A percentile compares a stretch with the other conserved stretches of the same genome.
Evolutionary conservation across 2,113 vertebrate genomes (phyloP).

Genomic region (Merops nubicus): DNA sequence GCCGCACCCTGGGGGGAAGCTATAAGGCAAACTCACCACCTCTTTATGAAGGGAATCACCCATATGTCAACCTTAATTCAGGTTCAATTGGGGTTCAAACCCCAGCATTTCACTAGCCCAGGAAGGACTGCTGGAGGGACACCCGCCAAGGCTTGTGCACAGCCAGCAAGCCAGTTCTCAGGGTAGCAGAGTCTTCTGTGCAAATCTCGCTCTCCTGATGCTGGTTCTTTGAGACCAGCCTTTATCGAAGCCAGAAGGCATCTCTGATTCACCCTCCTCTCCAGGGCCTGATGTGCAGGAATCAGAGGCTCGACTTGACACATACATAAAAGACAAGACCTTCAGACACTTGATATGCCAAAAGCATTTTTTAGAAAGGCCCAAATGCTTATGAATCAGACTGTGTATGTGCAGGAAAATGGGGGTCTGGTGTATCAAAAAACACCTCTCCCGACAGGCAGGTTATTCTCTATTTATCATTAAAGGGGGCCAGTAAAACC

Average conservation of each 20-base stretch:
- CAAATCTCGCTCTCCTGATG: not conserved
- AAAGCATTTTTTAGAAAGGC: not conserved
- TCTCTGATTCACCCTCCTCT: not conserved
- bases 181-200: not conserved
- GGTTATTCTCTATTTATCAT: not conserved
- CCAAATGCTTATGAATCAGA: not conserved
- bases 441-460: not conserved
- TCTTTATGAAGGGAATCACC: too few relatives aligned
- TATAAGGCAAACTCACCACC: too few relatives aligned
- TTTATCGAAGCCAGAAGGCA: not conserved
- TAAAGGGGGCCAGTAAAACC: not conserved
- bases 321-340: not conserved
- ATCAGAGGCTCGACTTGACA: not conserved
- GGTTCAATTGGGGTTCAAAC: too few relatives aligned
- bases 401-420: accelerated
- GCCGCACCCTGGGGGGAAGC: too few relatives aligned
- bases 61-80: too few relatives aligned
- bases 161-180: not conserved
- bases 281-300: not conserved
- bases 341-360: not conserved
- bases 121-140: not conserved
- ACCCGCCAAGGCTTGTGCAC: not conserved
- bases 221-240: not conserved
- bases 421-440: not conserved
- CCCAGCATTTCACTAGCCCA: too few relatives aligned